These are phyloP conservation scores for Clitarchus hookeri DNA, from an alignment of 2,888 invertebrate species.

Conservation along the genomic window DNA sequence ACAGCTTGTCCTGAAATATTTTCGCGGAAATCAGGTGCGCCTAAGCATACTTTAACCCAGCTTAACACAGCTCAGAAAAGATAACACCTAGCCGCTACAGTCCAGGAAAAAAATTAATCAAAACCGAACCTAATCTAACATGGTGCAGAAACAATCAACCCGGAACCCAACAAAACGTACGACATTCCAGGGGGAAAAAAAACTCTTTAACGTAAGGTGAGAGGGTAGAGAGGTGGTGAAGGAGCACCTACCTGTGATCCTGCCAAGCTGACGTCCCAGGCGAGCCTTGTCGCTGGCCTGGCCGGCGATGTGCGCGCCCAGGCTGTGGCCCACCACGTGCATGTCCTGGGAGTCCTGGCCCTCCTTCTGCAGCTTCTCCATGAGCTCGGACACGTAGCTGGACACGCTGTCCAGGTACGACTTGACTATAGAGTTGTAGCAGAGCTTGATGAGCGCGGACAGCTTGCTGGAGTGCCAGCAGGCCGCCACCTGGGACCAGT, in stretches of 20 bases:
- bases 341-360: slow-evolving; percentile 43
- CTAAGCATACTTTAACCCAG: too few relatives aligned
- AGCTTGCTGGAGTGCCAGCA: slow-evolving; percentile 41
- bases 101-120: too few relatives aligned
- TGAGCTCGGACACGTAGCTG: slow-evolving; percentile 45
- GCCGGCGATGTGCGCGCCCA: slow-evolving; percentile 54
- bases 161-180: too few relatives aligned
- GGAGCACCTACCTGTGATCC: slow-evolving; percentile 51
- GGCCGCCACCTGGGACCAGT: slow-evolving; percentile 54
- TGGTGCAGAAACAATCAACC: too few relatives aligned
- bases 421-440: slow-evolving; percentile 45
- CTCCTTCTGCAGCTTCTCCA: slow-evolving; percentile 49
- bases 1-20: too few relatives aligned
- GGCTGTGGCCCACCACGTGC: slow-evolving; percentile 53
- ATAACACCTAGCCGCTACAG: too few relatives aligned
- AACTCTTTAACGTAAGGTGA: too few relatives aligned
- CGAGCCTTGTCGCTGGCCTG: slow-evolving; percentile 46
- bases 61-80: too few relatives aligned
- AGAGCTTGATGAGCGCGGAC: not conserved
- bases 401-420: slow-evolving; percentile 43
- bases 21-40: too few relatives aligned
- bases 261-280: slow-evolving; percentile 49
- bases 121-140: too few relatives aligned
- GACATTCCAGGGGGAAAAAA: too few relatives aligned
- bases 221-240: too few relatives aligned